phyloP scores from a whole-genome alignment of 2,797 vertebrate genomes.

The Clamator glandarius region DNA sequence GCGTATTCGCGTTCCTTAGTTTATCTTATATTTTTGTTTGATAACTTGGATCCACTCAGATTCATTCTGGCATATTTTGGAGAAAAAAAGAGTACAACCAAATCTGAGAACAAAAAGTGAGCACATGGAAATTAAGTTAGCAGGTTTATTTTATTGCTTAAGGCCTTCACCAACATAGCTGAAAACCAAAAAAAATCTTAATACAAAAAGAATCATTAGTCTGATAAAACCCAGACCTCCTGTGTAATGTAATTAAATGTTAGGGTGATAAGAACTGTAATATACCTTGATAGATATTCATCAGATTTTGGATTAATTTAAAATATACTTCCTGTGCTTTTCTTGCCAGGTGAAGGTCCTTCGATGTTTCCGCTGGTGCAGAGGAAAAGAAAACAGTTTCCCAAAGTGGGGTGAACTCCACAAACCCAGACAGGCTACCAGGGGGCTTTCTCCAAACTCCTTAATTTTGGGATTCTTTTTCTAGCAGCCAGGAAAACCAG shows the following conservation, averaged over 20 bases:
- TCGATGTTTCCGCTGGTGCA: not conserved
- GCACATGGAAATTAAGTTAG: conserved; percentile 37
- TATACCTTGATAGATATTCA: conserved; percentile 36
- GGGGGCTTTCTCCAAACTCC: conserved; percentile 17
- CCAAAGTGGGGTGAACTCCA: not conserved
- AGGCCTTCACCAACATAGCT: not conserved
- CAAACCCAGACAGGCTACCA: conserved; percentile 14
- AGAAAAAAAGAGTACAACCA: not conserved
- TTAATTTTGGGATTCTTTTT: conserved; percentile 21
- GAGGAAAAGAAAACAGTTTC: conserved; percentile 34
- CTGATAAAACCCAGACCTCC: conserved; percentile 55
- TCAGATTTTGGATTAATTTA: conserved; percentile 41
- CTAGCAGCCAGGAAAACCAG: conserved; percentile 16
- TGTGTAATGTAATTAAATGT: conserved; percentile 50
- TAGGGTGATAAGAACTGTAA: conserved; percentile 60
- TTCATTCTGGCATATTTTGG: not conserved
- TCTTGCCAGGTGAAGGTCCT: conserved; percentile 21
- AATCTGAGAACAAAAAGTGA: not conserved
- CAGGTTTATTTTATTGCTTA: conserved; percentile 18
- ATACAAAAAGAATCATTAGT: conserved; percentile 29
- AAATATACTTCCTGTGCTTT: conserved; percentile 47
- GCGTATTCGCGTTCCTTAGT: not conserved
- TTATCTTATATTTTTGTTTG: not conserved
- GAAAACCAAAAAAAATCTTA: conserved; percentile 32
- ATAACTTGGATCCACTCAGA: not conserved